These are phyloP conservation scores for Ormia ochracea DNA, from an alignment of 2,888 invertebrate genomes.

Conservation along the genomic window DNA sequence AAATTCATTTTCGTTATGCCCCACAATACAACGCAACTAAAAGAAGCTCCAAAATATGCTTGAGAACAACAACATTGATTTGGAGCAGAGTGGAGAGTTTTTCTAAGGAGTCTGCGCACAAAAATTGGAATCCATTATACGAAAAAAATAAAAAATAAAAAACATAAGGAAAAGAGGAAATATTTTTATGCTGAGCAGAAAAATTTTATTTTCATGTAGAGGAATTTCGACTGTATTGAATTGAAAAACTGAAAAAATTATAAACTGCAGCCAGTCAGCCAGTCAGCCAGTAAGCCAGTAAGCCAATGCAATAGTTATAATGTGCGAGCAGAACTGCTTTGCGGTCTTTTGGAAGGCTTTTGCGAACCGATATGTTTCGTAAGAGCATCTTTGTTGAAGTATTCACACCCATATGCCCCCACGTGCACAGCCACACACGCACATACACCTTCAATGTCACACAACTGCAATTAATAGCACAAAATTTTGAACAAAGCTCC, in stretches of 20 bases:
- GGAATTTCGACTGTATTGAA: not conserved
- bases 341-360: constrained; percentile 1
- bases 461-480: constrained; percentile 27
- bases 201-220: not conserved
- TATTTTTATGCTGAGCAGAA: not conserved
- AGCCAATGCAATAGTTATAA: not conserved
- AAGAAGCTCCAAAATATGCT: not conserved
- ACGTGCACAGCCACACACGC: not conserved
- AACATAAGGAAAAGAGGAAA: not conserved
- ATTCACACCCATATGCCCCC: constrained; percentile 39
- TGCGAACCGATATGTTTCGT: not conserved
- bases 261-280: too few species aligned
- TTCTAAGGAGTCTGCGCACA: constrained; percentile 25
- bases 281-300: too few species aligned
- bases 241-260: too few species aligned
- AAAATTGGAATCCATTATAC: constrained; percentile 16
- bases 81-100: constrained; percentile 45
- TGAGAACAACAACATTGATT: constrained; percentile 17
- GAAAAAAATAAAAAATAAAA: too few species aligned
- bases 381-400: constrained; percentile 32
- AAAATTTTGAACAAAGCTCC: not conserved
- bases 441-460: not conserved
- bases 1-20: not conserved
- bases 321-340: not conserved
- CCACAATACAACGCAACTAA: not conserved